Evolutionary conservation across 2,113 vertebrate species (phyloP), one percentile per base, ranked within the genome.

Genomic region (Leptosomus discolor): DNA sequence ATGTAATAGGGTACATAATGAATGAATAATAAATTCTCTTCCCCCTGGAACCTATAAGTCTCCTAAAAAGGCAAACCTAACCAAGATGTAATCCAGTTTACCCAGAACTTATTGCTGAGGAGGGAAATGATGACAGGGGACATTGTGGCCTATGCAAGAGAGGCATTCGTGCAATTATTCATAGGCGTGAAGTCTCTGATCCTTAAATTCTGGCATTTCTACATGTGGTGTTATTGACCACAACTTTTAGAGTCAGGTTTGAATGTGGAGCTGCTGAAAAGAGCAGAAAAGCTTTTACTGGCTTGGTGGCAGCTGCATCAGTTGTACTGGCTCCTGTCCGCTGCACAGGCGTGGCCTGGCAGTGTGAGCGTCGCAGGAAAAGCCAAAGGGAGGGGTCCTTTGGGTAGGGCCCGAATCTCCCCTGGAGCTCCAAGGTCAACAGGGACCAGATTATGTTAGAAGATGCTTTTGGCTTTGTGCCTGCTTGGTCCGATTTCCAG

Each of bases 331-430:
- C 67, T 85, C 43, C 51, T 78, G 2, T 51, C 36, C 65, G 65
- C 51, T 60, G 36, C 45, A 10, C 50, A 36, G 61, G 34, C 14
- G 3, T 39, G 70, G 41, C 30, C 56, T 57, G 74, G 79, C 70
- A 70, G 36, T 0, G 0, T 17, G 16, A 75, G 18, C 75, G 24
- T 32, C 3, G 0, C 15, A 22, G 53, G 68, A 41, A 93, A 64
- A 58, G 18, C 34, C 0, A 0, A n/a, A 57, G 80, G 63, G 34
- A 87, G 54, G 20, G 64, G 58, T 51, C 26, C 8, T 26, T 19
- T 64, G 70, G 30, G 27, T 12, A 60, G 53, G 13, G 18, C 30
- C 29, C 54, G 61, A 6, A 74, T 64, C 6, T 37, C 32, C 64
- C 58, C 45, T 65, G 68, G 39, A 77, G 11, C 83, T 84, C 36